phyloP scores from a whole-genome alignment of 2,797 vertebrate genomes.

The Tadarida brasiliensis region DNA sequence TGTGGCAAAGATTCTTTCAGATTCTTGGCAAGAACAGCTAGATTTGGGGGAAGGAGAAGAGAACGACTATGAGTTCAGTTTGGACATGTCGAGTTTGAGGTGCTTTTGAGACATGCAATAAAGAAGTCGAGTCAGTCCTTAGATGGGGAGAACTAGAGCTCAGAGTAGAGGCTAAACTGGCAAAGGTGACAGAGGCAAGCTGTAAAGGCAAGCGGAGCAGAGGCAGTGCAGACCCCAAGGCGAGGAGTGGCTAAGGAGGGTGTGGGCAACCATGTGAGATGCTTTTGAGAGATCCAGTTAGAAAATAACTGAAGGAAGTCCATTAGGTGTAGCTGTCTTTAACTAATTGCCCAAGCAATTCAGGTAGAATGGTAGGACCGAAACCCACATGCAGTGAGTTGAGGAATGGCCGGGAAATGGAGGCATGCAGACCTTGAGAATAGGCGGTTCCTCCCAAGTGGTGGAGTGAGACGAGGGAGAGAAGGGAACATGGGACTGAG shows the following conservation, averaged over 20 bases:
- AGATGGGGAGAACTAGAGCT: neutral
- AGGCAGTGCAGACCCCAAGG: neutral
- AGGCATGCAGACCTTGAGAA: neutral
- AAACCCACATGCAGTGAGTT: neutral
- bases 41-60: neutral
- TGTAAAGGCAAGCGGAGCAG: neutral
- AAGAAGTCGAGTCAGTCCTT: neutral
- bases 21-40: neutral
- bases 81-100: neutral
- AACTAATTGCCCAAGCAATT: neutral
- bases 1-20: neutral
- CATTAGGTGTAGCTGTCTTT: neutral
- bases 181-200: neutral
- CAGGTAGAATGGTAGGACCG: neutral
- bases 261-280: neutral
- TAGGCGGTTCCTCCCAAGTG: neutral
- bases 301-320: neutral
- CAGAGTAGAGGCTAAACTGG: neutral
- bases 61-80: neutral
- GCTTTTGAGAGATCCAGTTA: neutral
- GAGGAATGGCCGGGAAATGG: neutral
- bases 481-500: neutral
- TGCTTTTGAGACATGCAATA: constrained; percentile 10
- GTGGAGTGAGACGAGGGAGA: neutral
- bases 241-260: neutral